Base-by-base conservation (phyloP, 1,140 invertebrate species). In the Aricia agestis region DNA sequence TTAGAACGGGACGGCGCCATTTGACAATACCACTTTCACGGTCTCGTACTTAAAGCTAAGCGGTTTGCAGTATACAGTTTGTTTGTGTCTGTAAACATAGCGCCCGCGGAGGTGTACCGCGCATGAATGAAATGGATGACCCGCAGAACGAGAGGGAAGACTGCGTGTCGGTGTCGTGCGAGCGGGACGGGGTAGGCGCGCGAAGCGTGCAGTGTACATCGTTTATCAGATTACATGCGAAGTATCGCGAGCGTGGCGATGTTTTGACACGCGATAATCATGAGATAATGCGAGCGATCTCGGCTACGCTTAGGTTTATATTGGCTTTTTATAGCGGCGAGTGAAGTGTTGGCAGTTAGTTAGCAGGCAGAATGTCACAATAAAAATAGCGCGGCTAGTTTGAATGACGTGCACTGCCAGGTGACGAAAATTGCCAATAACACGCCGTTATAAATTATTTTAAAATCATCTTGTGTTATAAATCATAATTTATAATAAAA, bases 191-290 rank as follows among this genome's bases (percentile, higher is more conserved):
- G 66, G 72, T 59, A 79, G 73, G 73, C 85, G 88, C 87, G 85
- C 87, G 86, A 90, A 87, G 85, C 85, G 87, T 86, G 82, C 85
- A 87, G 87, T 84, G 85, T 89, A 89, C 84, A 87, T 90, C 89
- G 86, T 91, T 92, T 92, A 92, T 92, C 89, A 91, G 89, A 92
- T 92, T 92, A 91, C 89, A 91, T 89, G 85, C 88, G 87, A 86
- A 88, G 87, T 89, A 90, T 90, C 90, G 87, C 87, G 86, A 90
- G 87, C 87, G 89, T 90, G 88, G 90, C 84, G 88, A 92, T 92
- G 91, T 92, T 92, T 92, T 92, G 91, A 92, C 91, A 92, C 89
- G 90, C 89, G 91, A 92, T 92, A 92, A 92, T 92, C 89, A 90
- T 83, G 83, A 90, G 89, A 91, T 92, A 92, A 92, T 92, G 84